Evolutionary conservation across 1,140 invertebrate genomes (phyloP).

Genomic region (Whitmania pigra): DNA sequence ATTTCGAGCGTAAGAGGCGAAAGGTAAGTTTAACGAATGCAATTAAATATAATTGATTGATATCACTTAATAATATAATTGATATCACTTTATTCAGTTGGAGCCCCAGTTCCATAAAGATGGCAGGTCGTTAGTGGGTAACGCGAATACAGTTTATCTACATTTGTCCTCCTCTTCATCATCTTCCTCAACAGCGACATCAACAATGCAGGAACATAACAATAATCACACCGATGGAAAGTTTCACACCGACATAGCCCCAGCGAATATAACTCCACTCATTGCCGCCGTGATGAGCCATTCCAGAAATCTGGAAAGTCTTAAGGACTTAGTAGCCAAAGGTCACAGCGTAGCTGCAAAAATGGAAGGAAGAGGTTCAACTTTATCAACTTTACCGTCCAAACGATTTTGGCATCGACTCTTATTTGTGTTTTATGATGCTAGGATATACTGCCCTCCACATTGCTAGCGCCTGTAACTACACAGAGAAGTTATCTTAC

Average conservation of each 20-base stretch:
- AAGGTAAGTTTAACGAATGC: no score
- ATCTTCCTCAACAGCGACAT: background rate
- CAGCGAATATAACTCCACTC: background rate
- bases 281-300: background rate
- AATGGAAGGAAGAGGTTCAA: background rate
- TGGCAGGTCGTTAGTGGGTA: no score
- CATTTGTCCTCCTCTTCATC: background rate
- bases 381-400: no score
- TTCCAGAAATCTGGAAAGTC: background rate
- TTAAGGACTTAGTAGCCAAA: background rate
- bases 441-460: conserved; percentile 2
- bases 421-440: no score
- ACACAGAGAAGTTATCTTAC: background rate
- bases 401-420: no score
- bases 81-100: no score
- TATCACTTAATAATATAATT: no score
- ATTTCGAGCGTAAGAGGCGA: no score
- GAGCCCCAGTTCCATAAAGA: no score
- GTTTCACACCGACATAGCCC: background rate
- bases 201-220: background rate
- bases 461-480: background rate
- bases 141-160: background rate
- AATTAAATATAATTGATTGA: no score
- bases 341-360: background rate
- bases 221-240: no score